These are phyloP conservation scores for Ascaphus truei DNA, from an alignment of 2,113 vertebrate species.

Conservation along the genomic window DNA sequence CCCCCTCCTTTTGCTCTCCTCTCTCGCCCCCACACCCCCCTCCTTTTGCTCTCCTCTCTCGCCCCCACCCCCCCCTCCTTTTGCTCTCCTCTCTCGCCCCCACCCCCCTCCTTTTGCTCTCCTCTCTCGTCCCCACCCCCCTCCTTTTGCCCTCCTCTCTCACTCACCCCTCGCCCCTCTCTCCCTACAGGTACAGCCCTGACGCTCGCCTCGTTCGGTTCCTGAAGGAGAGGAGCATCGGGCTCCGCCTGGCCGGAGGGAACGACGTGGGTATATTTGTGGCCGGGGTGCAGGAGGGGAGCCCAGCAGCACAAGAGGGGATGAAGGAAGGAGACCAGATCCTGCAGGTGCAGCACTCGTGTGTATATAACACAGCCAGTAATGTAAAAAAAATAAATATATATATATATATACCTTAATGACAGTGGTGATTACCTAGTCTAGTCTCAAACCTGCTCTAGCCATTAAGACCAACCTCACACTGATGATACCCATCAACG, in stretches of 20 bases:
- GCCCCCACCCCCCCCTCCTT: background rate
- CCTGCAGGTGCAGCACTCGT: too few species aligned
- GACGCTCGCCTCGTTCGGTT: conserved; percentile 67
- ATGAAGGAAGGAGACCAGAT: conserved; percentile 90
- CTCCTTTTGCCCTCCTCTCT: conserved; percentile 13
- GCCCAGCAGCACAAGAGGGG: conserved; percentile 74
- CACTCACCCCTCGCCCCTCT: background rate
- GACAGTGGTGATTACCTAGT: too few species aligned
- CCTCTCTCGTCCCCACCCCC: background rate
- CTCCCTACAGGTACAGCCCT: conserved; percentile 69
- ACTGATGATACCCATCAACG: too few species aligned
- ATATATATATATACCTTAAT: too few species aligned
- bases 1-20: background rate
- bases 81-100: background rate
- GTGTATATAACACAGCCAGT: too few species aligned
- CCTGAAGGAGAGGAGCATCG: conserved; percentile 75
- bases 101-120: background rate
- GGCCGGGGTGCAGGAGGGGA: conserved; percentile 82
- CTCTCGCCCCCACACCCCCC: background rate
- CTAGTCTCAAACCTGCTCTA: too few species aligned
- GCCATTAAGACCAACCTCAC: too few species aligned
- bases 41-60: too few species aligned
- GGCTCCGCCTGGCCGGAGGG: conserved; percentile 83
- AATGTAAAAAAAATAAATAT: too few species aligned
- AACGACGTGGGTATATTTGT: conserved; percentile 94